A percentile compares a stretch with the other conserved stretches of the same genome.
These are phyloP conservation scores for Mormyrops boulengeri DNA, from an alignment of 2,797 vertebrate species.

Conservation along the genomic window DNA sequence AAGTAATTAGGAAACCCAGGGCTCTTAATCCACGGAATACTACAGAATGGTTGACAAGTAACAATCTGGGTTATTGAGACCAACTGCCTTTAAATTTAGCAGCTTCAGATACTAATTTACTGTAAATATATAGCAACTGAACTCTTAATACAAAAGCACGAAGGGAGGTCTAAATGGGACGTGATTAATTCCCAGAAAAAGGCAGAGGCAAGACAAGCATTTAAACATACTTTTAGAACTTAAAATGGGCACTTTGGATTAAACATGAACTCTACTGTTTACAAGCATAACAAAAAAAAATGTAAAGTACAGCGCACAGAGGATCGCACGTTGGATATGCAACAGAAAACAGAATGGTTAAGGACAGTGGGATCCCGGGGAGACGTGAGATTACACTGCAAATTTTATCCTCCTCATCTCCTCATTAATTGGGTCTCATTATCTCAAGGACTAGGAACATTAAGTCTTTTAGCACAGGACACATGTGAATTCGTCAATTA, in stretches of 20 bases:
- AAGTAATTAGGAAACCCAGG: neutral
- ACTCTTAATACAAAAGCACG: neutral
- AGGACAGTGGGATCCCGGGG: neutral
- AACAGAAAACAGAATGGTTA: neutral
- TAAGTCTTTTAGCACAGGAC: neutral
- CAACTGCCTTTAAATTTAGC: neutral
- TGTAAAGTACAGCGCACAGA: neutral
- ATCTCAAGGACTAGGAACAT: neutral
- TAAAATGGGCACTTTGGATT: neutral
- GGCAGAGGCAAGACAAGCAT: neutral
- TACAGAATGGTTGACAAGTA: neutral
- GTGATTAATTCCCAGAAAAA: neutral
- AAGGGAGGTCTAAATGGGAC: neutral
- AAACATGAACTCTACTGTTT: neutral
- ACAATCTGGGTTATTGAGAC: neutral
- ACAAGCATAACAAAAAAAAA: neutral
- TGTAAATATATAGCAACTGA: neutral
- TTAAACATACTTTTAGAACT: neutral
- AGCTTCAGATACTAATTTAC: neutral
- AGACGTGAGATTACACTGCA: neutral
- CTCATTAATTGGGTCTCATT: slow-evolving; percentile 9
- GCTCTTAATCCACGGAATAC: neutral
- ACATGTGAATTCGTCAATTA: neutral
- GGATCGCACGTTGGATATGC: neutral
- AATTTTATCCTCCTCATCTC: neutral